Base-by-base conservation (phyloP, 2,113 vertebrate genomes). In the Columba livia region DNA sequence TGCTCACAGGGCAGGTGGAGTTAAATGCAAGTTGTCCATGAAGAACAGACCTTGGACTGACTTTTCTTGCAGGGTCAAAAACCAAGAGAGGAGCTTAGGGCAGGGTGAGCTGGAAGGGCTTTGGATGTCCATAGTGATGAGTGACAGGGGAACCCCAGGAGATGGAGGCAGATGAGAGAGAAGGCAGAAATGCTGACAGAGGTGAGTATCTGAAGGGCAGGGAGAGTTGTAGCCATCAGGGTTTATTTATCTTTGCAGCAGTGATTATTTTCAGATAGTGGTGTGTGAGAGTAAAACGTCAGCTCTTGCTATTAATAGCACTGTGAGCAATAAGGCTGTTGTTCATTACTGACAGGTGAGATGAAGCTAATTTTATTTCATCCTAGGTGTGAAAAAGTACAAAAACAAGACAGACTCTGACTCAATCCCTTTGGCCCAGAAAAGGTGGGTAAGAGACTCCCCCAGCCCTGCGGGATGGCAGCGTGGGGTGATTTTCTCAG, bases 251-350 rank as follows among this genome's bases (percentile, higher is more conserved):
- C 94, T 96, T 94, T 91, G 74, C 82, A 83, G 84, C 85, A 38
- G 75, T 78, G 88, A 95, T 96, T 94, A 93, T 93, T 95, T 95
- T 93, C 94, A 93, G 85, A 65, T 74, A 81, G 66, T 5, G 7
- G 65, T 44, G 78, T 53, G 90, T 93, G 75, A 62, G 65, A 69
- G 89, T 85, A 88, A 91, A 96, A 58, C 54, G 24, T 73, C 81
- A 92, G 79, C 53, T 48, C 47, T 54, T n/a, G 77, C 78, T 95
- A 91, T 88, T 91, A 89, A 94, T 94, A 92, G 70, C 0, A 0
- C 79, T 73, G 79, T 28, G 28, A 91, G 77, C 80, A 74, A 12
- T 6, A 17, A 72, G 78, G 80, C 89, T 95, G 77, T 47, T 89
- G 73, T 92, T 94, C 7, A 0, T 60, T 85, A 42, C 93, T 95